phyloP scores from a whole-genome alignment of 2,888 invertebrate species.

The Drosophila hamatofila region DNA sequence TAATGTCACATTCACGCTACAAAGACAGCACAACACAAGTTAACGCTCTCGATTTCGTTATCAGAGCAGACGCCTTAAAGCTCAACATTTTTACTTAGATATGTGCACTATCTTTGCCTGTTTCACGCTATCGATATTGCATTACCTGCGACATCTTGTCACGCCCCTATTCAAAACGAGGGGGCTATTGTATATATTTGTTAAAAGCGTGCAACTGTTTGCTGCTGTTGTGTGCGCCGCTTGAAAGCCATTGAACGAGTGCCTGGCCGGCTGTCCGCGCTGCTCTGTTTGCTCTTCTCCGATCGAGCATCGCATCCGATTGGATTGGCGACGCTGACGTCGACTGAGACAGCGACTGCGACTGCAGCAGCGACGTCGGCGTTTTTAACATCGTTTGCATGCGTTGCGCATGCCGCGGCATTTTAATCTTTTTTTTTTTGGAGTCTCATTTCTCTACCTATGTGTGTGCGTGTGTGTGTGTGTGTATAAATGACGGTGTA shows the following conservation, averaged over 20 bases:
- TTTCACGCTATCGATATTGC: constrained; percentile 35
- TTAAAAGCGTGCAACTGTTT: constrained; percentile 13
- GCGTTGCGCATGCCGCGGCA: constrained; percentile 63
- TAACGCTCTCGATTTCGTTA: constrained; percentile 66
- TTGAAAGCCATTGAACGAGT: constrained; percentile 70
- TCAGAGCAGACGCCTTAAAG: constrained; percentile 17
- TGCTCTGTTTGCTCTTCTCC: constrained; percentile 42
- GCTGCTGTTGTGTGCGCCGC: constrained; percentile 45
- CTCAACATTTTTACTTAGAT: constrained; percentile 5
- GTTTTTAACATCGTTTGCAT: constrained; percentile 66
- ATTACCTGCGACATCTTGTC: constrained; percentile 71
- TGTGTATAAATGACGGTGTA: constrained; percentile 12
- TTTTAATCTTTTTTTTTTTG: constrained; percentile 51
- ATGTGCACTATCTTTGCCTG: not conserved
- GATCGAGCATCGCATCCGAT: constrained; percentile 52
- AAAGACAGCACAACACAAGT: constrained; percentile 2
- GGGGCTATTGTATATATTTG: not conserved
- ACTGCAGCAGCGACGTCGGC: constrained; percentile 21
- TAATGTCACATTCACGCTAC: constrained; percentile 61
- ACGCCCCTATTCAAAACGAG: not conserved
- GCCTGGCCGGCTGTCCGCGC: constrained; percentile 17
- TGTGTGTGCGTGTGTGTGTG: constrained; percentile 2
- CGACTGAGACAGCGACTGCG: constrained; percentile 6
- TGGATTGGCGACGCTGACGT: constrained; percentile 15
- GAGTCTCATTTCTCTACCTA: not conserved